Evolutionary conservation across 2,888 invertebrate species (phyloP), one percentile per base, ranked within the genome.

Genomic region (Leptogaster cylindrica): DNA sequence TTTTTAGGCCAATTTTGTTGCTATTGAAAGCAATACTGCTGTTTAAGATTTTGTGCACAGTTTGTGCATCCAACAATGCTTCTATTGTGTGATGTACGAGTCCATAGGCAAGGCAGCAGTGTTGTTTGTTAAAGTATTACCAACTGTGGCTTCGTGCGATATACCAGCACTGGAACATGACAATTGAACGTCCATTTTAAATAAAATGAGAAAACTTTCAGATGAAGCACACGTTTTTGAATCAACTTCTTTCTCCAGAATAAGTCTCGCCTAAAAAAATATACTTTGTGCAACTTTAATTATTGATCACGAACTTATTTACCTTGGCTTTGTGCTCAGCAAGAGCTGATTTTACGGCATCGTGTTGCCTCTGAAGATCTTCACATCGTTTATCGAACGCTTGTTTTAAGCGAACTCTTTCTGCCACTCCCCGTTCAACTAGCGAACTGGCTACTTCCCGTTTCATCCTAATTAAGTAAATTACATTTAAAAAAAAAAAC

Each of bases 401-500:
- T 77, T 89, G 86, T 73, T 89, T 89, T 74, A 94, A 84, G 67
- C 91, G 87, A 71, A 91, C 90, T 68, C 95, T 87, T 81, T 96
- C 96, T 70, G 90, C 89, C 55, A 96, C 96, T 41, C 95, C 96
- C 70, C 92, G 89, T 75, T 92, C 92, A 71, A 97, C 95, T 5
- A 95, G 77, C 1, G 80, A 80, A 68, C 80, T 80, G 65, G 79
- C 79, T 4, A 81, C 81, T 72, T 82, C 82, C 2, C 82, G 77
- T 70, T 81, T 82, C 81, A 81, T 81, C 72, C 82, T 80, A 23
- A 2, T 2, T 16, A 39, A 39, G 41, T 31, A 12, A 28, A 33
- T 23, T 16, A 33, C n/a, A n/a, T n/a, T n/a, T n/a, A n/a, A n/a
- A n/a, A n/a, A 27, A 55, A 61, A n/a, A 41, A n/a, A 7, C 16